Base-by-base conservation (phyloP, 2,797 vertebrate species). In the Myripristis murdjan region DNA sequence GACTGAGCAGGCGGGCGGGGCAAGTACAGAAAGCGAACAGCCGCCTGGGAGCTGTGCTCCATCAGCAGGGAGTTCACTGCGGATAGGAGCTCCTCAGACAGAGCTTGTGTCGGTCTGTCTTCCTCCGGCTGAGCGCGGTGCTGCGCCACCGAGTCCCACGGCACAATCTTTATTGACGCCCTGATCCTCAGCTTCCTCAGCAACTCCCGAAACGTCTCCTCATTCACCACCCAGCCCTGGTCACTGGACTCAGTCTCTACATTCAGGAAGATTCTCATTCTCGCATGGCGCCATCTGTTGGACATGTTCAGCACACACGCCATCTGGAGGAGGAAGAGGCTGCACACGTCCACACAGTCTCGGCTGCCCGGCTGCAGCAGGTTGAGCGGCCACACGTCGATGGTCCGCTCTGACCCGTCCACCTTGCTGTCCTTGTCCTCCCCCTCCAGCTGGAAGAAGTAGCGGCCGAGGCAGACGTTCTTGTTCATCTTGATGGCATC, bases 271-370 rank as follows among this genome's bases (percentile, higher is more conserved):
- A 98, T 96, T 22, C 96, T 93, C 59, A 98, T 95, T 18, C 92
- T 90, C 0, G 96, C 96, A 0, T 92, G 91, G 20, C 96, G 96
- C 97, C 97, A 98, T 20, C 95, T 94, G 74, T 35, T 91, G 59
- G 96, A 96, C 97, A 98, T 98, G 93, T 96, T 96, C 61, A 98
- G 93, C 64, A 98, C 95, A 7, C 96, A 98, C 1, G 97, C 97
- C 96, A 98, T 97, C 91, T 98, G 97, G 54, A 98, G 93, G 46
- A 97, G 83, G 79, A 98, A 98, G 54, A 98, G 96, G 79, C 97
- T 97, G 75, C 97, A 97, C 56, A 98, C 95, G 0, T 97, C 97
- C 79, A 96, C 91, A 0, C 95, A 95, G 63, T 91, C 89, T 0
- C 93, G 91, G 48, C 92, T 88, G 53, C 93, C 92, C 0, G 95